Evolutionary conservation across 2,888 invertebrate genomes (phyloP).

Genomic region (Microctonus brassicae): DNA sequence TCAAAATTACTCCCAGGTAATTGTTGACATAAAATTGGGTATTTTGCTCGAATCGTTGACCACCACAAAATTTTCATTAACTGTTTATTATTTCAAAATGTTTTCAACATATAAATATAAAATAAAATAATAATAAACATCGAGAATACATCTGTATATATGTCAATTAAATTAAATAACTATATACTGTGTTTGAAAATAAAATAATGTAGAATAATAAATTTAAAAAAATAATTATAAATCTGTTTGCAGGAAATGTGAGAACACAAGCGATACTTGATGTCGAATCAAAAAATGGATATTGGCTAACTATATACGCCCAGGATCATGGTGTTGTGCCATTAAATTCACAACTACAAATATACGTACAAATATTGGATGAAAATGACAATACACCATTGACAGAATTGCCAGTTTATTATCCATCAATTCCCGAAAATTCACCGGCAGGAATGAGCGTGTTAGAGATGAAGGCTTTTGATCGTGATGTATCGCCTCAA

Average conservation of each 20-base stretch:
- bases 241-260: conserved; percentile 79
- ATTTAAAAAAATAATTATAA: background rate
- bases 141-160: background rate
- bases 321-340: conserved; percentile 93
- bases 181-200: background rate
- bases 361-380: conserved; percentile 88
- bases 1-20: conserved; percentile 21
- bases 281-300: conserved; percentile 87
- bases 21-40: conserved; percentile 15
- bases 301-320: conserved; percentile 95
- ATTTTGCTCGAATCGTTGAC: background rate
- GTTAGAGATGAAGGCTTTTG: conserved; percentile 81
- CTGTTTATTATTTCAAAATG: conserved; percentile 8
- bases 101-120: background rate
- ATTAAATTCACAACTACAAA: conserved; percentile 83
- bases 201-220: background rate
- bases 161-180: background rate
- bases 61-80: background rate
- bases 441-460: conserved; percentile 81
- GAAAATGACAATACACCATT: conserved; percentile 96
- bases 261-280: conserved; percentile 88
- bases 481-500: conserved; percentile 80
- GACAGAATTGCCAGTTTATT: conserved; percentile 88
- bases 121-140: background rate
- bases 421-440: conserved; percentile 85